Conservation (phyloP, 2,113 vertebrate genomes). For the Muscicapa adusta region DNA sequence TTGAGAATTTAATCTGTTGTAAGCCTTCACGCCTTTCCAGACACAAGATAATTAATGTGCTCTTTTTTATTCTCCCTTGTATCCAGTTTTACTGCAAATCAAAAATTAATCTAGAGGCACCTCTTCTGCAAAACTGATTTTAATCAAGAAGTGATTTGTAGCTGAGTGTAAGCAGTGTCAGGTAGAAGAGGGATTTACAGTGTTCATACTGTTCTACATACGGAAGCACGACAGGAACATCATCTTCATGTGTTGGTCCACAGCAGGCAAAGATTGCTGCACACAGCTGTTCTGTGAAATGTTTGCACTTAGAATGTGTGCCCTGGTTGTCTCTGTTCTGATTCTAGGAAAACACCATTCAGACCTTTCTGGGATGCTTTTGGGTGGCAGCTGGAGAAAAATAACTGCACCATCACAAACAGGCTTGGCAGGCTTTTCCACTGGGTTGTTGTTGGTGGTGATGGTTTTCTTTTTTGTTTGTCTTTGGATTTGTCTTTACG, state of each 20-base stretch:
- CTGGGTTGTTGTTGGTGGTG: not conserved
- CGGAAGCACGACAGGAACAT: not conserved
- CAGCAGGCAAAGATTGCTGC: not conserved
- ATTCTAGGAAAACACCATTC: not conserved
- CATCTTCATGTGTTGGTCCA: not conserved
- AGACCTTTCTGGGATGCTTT: not conserved
- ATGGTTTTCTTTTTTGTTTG: not conserved
- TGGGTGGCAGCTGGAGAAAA: not conserved
- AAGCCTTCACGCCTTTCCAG: not conserved
- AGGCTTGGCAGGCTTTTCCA: not conserved
- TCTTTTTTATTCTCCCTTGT: not conserved
- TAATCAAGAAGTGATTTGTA: slow-evolving; percentile 5
- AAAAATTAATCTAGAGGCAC: not conserved
- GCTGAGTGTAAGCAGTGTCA: not conserved
- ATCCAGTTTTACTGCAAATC: not conserved
- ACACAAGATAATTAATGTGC: not conserved
- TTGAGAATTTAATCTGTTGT: not conserved
- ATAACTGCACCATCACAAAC: fast-evolving
- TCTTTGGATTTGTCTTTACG: not conserved
- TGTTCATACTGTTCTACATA: not conserved
- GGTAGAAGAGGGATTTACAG: not conserved
- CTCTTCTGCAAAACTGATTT: not conserved
- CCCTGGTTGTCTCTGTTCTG: not conserved
- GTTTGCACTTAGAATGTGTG: not conserved
- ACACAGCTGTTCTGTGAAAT: not conserved